phyloP scores from a whole-genome alignment of 2,888 invertebrate genomes.

The Nasonovia ribisnigri region DNA sequence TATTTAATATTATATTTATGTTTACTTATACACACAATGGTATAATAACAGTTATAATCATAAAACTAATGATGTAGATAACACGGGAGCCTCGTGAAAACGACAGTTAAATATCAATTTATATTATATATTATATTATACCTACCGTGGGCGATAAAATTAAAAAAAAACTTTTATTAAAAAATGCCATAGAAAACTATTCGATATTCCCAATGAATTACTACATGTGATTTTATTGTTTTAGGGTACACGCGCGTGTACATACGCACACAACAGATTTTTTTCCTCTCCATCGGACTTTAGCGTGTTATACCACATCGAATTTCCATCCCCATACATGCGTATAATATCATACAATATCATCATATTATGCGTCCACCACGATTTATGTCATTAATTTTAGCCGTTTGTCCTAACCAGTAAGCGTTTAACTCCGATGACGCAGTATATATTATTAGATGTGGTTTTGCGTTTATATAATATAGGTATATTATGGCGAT shows the following conservation, averaged over 20 bases:
- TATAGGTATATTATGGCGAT: background rate
- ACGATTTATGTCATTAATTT: slow-evolving; percentile 29
- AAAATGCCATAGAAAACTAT: slow-evolving; percentile 21
- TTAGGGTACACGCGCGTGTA: background rate
- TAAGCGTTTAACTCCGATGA: background rate
- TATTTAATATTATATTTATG: background rate
- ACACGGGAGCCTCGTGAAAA: too few species aligned
- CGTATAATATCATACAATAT: background rate
- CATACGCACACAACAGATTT: slow-evolving; percentile 29
- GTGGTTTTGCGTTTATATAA: background rate
- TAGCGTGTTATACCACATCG: background rate
- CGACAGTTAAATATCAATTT: slow-evolving; percentile 45
- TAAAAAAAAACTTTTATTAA: slow-evolving; percentile 18
- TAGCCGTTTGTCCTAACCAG: slow-evolving; percentile 19
- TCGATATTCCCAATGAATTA: slow-evolving; percentile 7
- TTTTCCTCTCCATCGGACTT: slow-evolving; percentile 15
- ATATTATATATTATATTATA: background rate
- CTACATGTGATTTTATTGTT: slow-evolving; percentile 43
- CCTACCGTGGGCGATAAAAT: background rate
- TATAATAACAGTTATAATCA: background rate
- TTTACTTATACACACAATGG: background rate
- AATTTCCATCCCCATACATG: background rate
- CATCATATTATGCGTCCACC: background rate
- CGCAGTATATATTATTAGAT: background rate
- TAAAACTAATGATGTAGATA: background rate